Conservation (phyloP, 2,113 vertebrate species). For the Pontoporia blainvillei region DNA sequence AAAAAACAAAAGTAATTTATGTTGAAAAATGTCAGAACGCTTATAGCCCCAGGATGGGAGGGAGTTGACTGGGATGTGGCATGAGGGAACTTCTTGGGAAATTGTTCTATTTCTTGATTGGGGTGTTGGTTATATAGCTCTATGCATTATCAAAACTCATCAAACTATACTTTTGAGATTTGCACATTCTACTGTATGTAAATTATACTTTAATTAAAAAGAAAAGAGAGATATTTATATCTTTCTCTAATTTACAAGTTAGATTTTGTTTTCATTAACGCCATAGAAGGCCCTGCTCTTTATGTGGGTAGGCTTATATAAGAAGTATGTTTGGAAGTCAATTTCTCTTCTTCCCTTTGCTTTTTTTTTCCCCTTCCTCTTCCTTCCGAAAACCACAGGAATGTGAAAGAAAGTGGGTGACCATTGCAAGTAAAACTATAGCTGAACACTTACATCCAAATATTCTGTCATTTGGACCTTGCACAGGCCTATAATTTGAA, state of each 20-base stretch:
- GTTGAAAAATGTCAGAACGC: background rate
- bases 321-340: slow-evolving; percentile 5
- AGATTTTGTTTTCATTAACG: slow-evolving; percentile 55
- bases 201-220: slow-evolving; percentile 21
- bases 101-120: background rate
- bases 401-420: background rate
- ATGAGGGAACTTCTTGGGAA: background rate
- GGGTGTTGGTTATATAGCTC: background rate
- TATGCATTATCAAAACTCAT: background rate
- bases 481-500: slow-evolving; percentile 71
- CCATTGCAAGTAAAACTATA: slow-evolving; percentile 16
- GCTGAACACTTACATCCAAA: slow-evolving; percentile 40
- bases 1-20: slow-evolving; percentile 30
- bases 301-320: slow-evolving; percentile 8
- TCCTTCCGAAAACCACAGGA: slow-evolving; percentile 8
- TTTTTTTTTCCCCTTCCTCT: background rate
- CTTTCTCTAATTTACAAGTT: slow-evolving; percentile 40
- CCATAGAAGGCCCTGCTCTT: background rate
- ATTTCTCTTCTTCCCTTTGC: background rate
- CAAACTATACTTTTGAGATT: background rate
- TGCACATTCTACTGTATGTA: background rate
- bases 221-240: background rate
- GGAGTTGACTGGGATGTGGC: background rate
- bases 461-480: slow-evolving; percentile 70
- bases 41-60: background rate